Percentiles rank a stretch among this genome's conserved stretches.
phyloP scores from a whole-genome alignment of 2,888 invertebrate species.

The Julus scanicus region DNA sequence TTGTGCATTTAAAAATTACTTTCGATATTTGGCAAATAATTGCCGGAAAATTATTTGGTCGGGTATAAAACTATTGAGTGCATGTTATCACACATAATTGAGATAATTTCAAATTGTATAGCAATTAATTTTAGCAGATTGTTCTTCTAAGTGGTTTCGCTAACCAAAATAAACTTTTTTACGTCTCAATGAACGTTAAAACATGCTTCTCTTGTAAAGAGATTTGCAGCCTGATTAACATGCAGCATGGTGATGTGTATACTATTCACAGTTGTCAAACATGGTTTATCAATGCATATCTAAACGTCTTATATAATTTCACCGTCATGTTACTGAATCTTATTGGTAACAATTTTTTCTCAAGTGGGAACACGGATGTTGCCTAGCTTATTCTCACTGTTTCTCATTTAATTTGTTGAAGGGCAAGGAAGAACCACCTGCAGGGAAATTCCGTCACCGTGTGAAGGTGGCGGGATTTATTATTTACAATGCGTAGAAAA shows the following conservation, averaged over 20 bases:
- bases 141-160: too few relatives aligned
- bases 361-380: slow-evolving; percentile 26
- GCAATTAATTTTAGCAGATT: not conserved
- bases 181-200: not conserved
- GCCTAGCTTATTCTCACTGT: not conserved
- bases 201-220: not conserved
- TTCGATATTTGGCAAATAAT: not conserved
- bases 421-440: slow-evolving; percentile 27
- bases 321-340: not conserved
- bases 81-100: not conserved
- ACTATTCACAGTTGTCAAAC: too few relatives aligned
- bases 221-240: not conserved
- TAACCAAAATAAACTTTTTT: not conserved
- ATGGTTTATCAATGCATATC: not conserved
- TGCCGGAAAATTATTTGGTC: not conserved
- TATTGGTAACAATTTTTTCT: not conserved
- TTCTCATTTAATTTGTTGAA: not conserved
- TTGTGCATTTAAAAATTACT: not conserved
- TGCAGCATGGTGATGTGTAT: not conserved
- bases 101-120: not conserved
- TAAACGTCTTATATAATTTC: not conserved
- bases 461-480: slow-evolving; percentile 3
- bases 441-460: slow-evolving; percentile 10
- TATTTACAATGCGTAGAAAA: not conserved
- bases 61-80: not conserved